These are phyloP conservation scores for Herpetotheres cachinnans DNA, from an alignment of 2,113 vertebrate species.

Conservation along the genomic window DNA sequence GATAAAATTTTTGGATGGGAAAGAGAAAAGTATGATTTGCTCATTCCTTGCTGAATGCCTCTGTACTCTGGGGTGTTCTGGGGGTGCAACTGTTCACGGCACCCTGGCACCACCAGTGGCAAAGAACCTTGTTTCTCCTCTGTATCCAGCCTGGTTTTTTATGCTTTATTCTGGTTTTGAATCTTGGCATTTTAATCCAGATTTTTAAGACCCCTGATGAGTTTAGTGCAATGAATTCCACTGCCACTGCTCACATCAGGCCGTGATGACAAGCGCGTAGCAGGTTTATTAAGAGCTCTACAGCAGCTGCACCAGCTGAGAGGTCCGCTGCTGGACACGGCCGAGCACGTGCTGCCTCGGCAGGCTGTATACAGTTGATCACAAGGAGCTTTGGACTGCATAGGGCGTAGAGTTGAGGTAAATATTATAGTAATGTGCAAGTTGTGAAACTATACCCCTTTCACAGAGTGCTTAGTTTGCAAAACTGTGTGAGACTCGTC, in stretches of 20 bases:
- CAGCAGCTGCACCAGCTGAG: neutral
- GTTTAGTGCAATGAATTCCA: neutral
- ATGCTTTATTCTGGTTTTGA: neutral
- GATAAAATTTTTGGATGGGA: neutral
- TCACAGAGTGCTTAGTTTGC: neutral
- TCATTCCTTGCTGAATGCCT: neutral
- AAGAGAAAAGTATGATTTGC: neutral
- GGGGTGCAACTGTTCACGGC: neutral
- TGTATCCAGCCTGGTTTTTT: neutral
- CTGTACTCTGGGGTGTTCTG: neutral
- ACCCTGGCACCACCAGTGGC: neutral
- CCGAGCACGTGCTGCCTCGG: fast-evolving
- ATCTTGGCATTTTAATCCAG: neutral
- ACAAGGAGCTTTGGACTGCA: neutral
- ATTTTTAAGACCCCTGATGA: neutral
- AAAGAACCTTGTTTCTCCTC: neutral
- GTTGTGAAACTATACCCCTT: neutral
- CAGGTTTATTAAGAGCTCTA: neutral
- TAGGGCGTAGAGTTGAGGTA: neutral
- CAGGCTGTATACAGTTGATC: neutral
- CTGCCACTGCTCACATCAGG: neutral
- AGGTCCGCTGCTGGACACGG: neutral
- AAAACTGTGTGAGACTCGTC: neutral
- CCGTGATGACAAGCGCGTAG: fast-evolving
- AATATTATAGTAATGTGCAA: neutral